Percentiles rank a stretch among this genome's conserved stretches.
Evolutionary conservation across 2,113 vertebrate genomes (phyloP).

Genomic region (Peromyscus californicus): DNA sequence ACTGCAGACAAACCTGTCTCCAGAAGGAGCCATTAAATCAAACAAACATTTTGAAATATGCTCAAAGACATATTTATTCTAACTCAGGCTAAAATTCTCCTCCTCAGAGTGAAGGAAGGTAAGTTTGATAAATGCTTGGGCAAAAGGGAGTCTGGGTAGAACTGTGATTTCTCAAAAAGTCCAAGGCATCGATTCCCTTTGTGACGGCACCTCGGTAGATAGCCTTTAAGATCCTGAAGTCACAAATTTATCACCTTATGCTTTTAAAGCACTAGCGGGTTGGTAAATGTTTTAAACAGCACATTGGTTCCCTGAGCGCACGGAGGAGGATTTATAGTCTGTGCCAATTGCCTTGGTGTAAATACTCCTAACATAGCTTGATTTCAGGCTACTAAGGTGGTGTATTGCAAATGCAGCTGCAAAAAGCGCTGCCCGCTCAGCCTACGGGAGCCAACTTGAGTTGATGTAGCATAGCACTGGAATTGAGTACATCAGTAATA

Average conservation of each 20-base stretch:
- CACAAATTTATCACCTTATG: conserved; percentile 3
- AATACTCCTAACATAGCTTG: conserved; percentile 1
- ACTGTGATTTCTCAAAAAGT: conserved; percentile 9
- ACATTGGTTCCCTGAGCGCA: not conserved
- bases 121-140: conserved; percentile 38
- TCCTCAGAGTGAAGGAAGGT: not conserved
- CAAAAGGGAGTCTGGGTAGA: not conserved
- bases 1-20: conserved; percentile 22
- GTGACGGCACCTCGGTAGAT: not conserved
- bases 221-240: conserved; percentile 7
- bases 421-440: not conserved
- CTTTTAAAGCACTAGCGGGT: not conserved
- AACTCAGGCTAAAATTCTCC: not conserved
- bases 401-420: not conserved
- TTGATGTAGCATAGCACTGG: not conserved
- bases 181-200: conserved; percentile 31
- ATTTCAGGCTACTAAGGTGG: not conserved
- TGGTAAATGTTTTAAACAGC: conserved; percentile 1
- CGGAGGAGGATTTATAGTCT: not conserved
- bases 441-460: not conserved
- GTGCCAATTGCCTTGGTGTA: conserved; percentile 43
- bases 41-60: conserved; percentile 52
- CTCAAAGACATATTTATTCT: conserved; percentile 27
- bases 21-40: conserved; percentile 16
- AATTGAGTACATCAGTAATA: not conserved